Percentiles rank a stretch among this genome's conserved stretches.
Conservation (phyloP, 2,888 invertebrate species). For the Deilephila elpenor region DNA sequence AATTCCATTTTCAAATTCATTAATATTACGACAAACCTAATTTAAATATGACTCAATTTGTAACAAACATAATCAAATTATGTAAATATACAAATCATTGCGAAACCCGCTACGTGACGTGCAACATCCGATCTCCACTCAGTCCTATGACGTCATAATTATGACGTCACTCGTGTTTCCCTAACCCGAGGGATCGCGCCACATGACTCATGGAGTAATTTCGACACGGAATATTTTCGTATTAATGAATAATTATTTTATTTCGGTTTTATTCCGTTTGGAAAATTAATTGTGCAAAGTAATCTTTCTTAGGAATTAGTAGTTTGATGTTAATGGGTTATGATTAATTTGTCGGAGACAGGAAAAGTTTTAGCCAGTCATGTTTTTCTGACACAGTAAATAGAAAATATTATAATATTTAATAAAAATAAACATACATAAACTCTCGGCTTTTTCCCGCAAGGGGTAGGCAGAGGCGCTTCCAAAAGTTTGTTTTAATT, state of each 20-base stretch:
- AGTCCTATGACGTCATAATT: not conserved
- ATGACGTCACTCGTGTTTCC: slow-evolving; percentile 2
- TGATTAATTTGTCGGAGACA: not conserved
- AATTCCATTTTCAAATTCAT: not conserved
- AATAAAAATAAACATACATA: too few species aligned
- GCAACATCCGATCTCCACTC: not conserved
- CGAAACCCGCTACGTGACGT: not conserved
- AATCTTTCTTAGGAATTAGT: not conserved
- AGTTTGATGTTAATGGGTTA: not conserved
- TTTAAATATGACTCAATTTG: not conserved
- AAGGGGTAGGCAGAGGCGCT: too few species aligned
- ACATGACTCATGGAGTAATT: not conserved
- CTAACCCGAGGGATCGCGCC: not conserved
- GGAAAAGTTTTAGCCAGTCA: not conserved
- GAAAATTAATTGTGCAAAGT: not conserved
- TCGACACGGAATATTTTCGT: not conserved
- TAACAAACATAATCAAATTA: slow-evolving; percentile 1
- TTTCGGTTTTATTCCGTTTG: slow-evolving; percentile 13
- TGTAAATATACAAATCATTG: slow-evolving; percentile 15
- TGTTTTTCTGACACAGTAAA: not conserved
- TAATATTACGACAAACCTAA: not conserved
- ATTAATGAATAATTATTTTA: not conserved
- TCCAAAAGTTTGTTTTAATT: too few species aligned
- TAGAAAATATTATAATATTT: too few species aligned
- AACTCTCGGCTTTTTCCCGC: too few species aligned